These are phyloP conservation scores for Protosalanx chinensis DNA, from an alignment of 2,797 vertebrate genomes.

Conservation along the genomic window DNA sequence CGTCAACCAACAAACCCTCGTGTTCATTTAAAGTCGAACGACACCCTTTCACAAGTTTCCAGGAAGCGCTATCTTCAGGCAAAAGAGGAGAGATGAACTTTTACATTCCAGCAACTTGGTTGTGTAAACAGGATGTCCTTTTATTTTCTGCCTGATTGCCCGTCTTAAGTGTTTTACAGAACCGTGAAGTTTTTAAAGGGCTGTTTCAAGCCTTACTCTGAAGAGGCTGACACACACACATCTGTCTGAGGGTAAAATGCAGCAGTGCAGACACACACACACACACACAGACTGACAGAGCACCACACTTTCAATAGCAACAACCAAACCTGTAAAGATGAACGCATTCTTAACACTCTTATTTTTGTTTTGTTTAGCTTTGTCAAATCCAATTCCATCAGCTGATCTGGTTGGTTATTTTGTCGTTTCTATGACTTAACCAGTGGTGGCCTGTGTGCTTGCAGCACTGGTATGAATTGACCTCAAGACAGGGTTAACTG, in stretches of 20 bases:
- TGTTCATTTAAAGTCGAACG: conserved; percentile 34
- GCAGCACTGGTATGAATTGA: not conserved
- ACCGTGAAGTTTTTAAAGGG: conserved; percentile 34
- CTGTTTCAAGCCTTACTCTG: conserved; percentile 36
- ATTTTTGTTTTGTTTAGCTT: too few species aligned
- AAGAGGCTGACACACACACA: conserved; percentile 17
- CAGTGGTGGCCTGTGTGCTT: not conserved
- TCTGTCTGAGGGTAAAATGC: conserved; percentile 7
- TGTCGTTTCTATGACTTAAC: not conserved
- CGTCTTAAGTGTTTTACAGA: conserved; percentile 51
- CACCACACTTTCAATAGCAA: not conserved
- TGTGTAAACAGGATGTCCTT: conserved; percentile 48
- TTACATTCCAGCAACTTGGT: conserved; percentile 40
- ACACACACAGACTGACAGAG: not conserved
- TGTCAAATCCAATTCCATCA: too few species aligned
- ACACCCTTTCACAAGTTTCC: conserved; percentile 41
- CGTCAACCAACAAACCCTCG: not conserved
- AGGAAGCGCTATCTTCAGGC: conserved; percentile 34
- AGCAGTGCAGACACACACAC: conserved; percentile 1
- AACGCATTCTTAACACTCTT: too few species aligned
- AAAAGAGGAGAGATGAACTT: conserved; percentile 37
- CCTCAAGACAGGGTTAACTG: conserved; percentile 8
- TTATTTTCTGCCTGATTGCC: conserved; percentile 56
- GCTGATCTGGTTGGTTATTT: too few species aligned
- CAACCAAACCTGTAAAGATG: too few species aligned